Conservation (phyloP, 2,888 invertebrate species). For the Amitus sp. region DNA sequence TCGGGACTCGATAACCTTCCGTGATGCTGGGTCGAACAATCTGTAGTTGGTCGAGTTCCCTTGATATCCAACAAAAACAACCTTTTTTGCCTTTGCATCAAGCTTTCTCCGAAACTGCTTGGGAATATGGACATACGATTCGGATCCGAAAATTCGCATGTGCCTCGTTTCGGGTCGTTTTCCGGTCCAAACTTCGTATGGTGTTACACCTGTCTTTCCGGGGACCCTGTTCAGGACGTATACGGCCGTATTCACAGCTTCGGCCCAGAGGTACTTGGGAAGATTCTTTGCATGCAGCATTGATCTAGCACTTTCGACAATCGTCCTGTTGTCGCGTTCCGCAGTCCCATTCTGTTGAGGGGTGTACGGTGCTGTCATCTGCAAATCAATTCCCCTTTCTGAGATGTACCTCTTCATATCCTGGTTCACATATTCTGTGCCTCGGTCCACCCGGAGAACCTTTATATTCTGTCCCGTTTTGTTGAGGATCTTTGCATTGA, state of each 20-base stretch:
- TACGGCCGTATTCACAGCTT: constrained; percentile 20
- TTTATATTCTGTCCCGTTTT: constrained; percentile 26
- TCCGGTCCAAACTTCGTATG: constrained; percentile 41
- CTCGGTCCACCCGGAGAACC: constrained; percentile 33
- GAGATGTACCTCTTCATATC: constrained; percentile 9
- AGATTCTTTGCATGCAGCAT: constrained; percentile 10
- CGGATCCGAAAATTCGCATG: constrained; percentile 35
- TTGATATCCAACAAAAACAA: constrained; percentile 41
- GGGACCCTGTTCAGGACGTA: constrained; percentile 11
- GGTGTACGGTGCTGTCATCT: constrained; percentile 21
- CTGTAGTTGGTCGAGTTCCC: constrained; percentile 27
- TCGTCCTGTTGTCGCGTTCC: constrained; percentile 23
- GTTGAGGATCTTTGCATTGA: constrained; percentile 19
- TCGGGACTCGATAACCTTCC: constrained; percentile 20
- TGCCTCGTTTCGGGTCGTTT: constrained; percentile 36
- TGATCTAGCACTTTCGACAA: constrained; percentile 23
- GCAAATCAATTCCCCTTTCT: constrained; percentile 12
- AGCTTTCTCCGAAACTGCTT: constrained; percentile 36
- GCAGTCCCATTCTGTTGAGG: constrained; percentile 26
- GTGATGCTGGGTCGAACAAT: constrained; percentile 24
- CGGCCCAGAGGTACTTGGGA: constrained; percentile 18
- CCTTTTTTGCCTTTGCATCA: constrained; percentile 39
- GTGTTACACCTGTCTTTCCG: constrained; percentile 14
- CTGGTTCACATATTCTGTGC: constrained; percentile 26
- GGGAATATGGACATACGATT: constrained; percentile 35